Conservation (phyloP, 2,797 vertebrate genomes). For the Otolemur crassicaudatus region DNA sequence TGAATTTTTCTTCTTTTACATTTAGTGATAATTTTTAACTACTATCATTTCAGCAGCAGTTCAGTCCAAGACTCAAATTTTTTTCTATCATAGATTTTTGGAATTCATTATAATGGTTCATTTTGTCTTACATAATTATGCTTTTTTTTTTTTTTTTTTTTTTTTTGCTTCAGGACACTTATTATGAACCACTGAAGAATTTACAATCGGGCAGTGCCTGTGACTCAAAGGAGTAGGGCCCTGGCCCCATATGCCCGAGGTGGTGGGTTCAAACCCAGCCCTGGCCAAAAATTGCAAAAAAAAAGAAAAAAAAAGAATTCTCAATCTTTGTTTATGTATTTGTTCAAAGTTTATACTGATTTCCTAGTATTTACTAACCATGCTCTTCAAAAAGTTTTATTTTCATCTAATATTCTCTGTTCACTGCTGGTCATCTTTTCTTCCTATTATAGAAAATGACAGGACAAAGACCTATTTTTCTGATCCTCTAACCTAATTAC, state of each 20-base stretch:
- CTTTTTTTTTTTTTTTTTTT: constrained; percentile 41
- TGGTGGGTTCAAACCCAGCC: too few species aligned
- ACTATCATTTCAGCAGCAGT: neutral
- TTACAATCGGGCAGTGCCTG: neutral
- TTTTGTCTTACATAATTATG: neutral
- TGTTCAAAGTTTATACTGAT: neutral
- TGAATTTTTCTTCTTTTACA: neutral
- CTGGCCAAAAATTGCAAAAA: too few species aligned
- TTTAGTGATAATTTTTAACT: neutral
- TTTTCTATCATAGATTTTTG: neutral
- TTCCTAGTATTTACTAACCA: neutral
- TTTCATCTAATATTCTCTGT: neutral
- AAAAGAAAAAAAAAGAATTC: neutral
- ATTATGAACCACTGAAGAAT: neutral
- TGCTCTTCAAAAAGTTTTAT: neutral
- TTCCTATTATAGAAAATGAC: neutral
- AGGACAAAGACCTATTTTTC: neutral
- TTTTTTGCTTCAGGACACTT: neutral
- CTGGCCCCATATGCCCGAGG: too few species aligned
- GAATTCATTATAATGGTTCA: neutral
- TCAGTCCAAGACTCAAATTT: neutral
- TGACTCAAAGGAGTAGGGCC: too few species aligned
- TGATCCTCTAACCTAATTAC: neutral
- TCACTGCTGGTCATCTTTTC: neutral
- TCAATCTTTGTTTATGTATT: neutral